Base-by-base conservation (phyloP, 2,888 invertebrate genomes). In the Tenthredo distinguenda region DNA sequence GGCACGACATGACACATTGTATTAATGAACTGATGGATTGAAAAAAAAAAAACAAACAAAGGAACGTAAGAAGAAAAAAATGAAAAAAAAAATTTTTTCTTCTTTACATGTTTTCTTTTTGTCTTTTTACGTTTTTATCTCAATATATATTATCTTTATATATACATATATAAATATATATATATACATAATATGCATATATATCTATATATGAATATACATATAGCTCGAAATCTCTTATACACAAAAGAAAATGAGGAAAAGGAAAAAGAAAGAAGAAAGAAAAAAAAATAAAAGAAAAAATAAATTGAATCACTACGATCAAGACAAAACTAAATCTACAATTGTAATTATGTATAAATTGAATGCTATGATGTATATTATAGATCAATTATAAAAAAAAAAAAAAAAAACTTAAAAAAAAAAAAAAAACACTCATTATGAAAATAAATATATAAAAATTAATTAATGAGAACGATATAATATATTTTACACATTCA, bases 341-440 rank as follows among this genome's bases (percentile, higher is more conserved):
- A 91, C 92, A 91, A 92, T 91, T 93, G 93, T 93, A 93, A 93
- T 93, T 93, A 93, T 93, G 92, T 92, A 92, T 93, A 93, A 93
- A 93, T 90, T 89, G 91, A 93, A 92, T 91, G 93, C 93, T 93
- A 93, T 92, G 92, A 93, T 93, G 93, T 93, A 93, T 93, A 93
- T 93, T 93, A 93, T 93, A 93, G 93, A 93, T 92, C 92, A 92
- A 93, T 93, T 93, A 93, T 93, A 92, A 92, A 92, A 88, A 89
- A 92, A 92, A 91, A 88, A 90, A 62, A 26, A 92, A 92, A 91
- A 87, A 89, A 26, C 26, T 92, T 92, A 62, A 62, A 92, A 92
- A 91, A 87, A 90, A 62, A 62, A 92, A 92, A 89, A 92, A 62
- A 92, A 92, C 92, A 92, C 91, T 92, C 93, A 93, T 92, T 92